phyloP scores from a whole-genome alignment of 2,797 vertebrate species.

The Gallinago solitaria region DNA sequence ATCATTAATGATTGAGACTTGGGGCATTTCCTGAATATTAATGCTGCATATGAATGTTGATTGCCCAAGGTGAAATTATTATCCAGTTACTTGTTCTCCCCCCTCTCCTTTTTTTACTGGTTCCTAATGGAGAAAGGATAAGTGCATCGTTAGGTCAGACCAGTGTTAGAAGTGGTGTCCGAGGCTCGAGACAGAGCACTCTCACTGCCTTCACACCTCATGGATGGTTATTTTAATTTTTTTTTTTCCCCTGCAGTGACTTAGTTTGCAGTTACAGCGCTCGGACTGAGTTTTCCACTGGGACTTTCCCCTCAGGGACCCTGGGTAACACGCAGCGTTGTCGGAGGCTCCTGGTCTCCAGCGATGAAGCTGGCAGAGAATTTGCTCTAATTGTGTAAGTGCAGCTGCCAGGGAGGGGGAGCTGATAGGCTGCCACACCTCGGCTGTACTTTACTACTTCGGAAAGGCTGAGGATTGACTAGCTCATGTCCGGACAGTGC shows the following conservation, averaged over 20 bases:
- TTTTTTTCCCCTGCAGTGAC: background rate
- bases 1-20: conserved; percentile 66
- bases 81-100: background rate
- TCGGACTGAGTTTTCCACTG: background rate
- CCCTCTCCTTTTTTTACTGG: background rate
- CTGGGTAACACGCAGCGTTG: background rate
- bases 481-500: background rate
- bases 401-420: background rate
- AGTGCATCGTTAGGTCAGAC: background rate
- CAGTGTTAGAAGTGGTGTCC: background rate
- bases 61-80: conserved; percentile 24
- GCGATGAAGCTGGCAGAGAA: background rate
- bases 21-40: conserved; percentile 63
- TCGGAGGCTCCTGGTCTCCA: background rate
- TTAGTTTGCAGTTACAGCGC: background rate
- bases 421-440: background rate
- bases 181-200: background rate
- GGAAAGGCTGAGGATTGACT: conserved; percentile 14
- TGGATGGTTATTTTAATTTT: background rate
- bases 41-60: conserved; percentile 32
- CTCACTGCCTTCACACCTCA: background rate
- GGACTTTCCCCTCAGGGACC: background rate
- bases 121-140: background rate
- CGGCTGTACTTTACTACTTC: conserved; percentile 46
- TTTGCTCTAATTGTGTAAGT: background rate